Evolutionary conservation across 2,113 vertebrate species (phyloP).

Genomic region (Proteles cristata): DNA sequence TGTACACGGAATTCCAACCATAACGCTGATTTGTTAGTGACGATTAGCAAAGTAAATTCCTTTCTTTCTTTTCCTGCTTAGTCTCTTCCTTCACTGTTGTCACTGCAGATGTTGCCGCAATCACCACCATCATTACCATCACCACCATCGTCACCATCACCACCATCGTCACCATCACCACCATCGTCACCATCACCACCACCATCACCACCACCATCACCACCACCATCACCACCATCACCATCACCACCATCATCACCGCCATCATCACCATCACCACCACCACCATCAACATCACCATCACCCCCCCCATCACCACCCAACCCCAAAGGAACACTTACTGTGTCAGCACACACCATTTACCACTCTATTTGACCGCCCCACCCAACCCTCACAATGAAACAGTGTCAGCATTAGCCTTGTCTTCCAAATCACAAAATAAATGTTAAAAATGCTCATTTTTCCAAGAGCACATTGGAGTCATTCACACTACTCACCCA

Average conservation of each 20-base stretch:
- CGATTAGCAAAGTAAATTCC: background rate
- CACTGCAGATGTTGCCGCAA: too few species aligned
- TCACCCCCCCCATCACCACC: background rate
- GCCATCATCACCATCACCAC: fast-evolving
- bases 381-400: background rate
- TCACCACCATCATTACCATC: background rate
- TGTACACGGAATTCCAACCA: background rate
- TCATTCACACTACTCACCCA: background rate
- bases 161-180: fast-evolving
- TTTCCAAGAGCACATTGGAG: background rate
- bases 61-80: background rate
- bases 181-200: fast-evolving
- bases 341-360: background rate
- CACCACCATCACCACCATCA: fast-evolving
- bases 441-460: background rate
- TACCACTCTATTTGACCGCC: fast-evolving
- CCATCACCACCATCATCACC: fast-evolving
- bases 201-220: fast-evolving
- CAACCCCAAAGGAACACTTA: fast-evolving
- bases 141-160: background rate
- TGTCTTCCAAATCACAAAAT: background rate
- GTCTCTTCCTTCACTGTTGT: too few species aligned
- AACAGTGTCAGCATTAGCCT: background rate
- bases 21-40: background rate
- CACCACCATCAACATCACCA: background rate